Evolutionary conservation across 2,797 vertebrate genomes (phyloP).

Genomic region (Setipinna tenuifilis): DNA sequence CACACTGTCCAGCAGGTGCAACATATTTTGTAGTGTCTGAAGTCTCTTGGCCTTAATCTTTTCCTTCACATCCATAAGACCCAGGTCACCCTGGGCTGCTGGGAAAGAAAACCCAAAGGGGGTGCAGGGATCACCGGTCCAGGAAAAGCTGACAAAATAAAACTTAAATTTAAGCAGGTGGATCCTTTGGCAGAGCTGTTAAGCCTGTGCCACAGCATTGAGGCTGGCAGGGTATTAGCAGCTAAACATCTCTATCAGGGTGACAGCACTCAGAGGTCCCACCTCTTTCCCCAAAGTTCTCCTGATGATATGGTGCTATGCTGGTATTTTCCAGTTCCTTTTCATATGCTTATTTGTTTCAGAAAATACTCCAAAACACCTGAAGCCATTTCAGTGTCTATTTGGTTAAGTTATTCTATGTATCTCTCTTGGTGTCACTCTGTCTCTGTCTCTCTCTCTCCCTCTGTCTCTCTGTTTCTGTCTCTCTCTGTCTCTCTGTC

Average conservation of each 20-base stretch:
- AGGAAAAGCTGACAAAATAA: constrained; percentile 12
- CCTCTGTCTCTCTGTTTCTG: background rate
- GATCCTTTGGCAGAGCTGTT: background rate
- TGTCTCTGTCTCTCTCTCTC: background rate
- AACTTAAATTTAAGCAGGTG: background rate
- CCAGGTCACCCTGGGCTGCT: background rate
- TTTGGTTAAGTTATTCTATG: constrained; percentile 21
- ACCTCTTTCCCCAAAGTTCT: background rate
- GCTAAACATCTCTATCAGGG: constrained; percentile 15
- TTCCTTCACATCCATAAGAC: background rate
- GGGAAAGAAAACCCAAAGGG: background rate
- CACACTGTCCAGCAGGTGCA: background rate
- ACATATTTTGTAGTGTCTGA: background rate
- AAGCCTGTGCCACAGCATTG: constrained; percentile 10
- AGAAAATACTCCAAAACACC: background rate
- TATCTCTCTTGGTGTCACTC: constrained; percentile 11
- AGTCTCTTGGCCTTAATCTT: constrained; percentile 16
- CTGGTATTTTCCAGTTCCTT: background rate
- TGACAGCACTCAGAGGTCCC: background rate
- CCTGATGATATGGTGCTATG: background rate
- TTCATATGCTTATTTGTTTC: background rate
- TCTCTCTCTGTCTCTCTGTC: background rate
- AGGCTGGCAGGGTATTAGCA: constrained; percentile 13
- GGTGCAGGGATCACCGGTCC: background rate
- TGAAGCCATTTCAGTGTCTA: background rate